Evolutionary conservation across 2,888 invertebrate species (phyloP).

Genomic region (Busseola fusca): DNA sequence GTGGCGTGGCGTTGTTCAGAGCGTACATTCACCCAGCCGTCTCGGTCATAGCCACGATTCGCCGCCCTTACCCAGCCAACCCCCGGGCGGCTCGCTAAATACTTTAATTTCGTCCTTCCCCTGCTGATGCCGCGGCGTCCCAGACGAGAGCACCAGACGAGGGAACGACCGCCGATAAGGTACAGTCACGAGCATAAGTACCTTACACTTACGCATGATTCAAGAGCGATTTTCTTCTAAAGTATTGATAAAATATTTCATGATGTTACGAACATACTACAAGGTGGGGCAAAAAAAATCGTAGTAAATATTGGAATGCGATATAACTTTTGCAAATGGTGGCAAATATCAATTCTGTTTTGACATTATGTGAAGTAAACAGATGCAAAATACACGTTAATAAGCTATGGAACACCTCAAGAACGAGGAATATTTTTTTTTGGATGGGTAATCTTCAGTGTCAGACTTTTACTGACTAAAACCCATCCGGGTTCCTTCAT

Average conservation of each 20-base stretch:
- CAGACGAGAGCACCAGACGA: conserved; percentile 64
- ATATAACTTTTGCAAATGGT: too few species aligned
- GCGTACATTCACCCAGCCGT: conserved; percentile 70
- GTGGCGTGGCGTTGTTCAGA: conserved; percentile 48
- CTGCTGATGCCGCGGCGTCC: conserved; percentile 66
- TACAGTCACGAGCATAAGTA: not conserved
- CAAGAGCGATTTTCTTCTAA: not conserved
- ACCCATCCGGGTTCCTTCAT: too few species aligned
- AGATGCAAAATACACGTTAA: too few species aligned
- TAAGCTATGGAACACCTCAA: too few species aligned
- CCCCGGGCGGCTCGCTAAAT: conserved; percentile 71
- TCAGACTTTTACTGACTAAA: too few species aligned
- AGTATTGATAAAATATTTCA: conserved; percentile 10
- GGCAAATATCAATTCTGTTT: too few species aligned
- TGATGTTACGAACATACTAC: not conserved
- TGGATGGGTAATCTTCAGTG: too few species aligned
- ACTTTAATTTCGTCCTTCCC: conserved; percentile 75
- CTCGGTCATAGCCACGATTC: conserved; percentile 64
- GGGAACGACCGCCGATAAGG: conserved; percentile 60
- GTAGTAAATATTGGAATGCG: too few species aligned
- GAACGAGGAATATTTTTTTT: too few species aligned
- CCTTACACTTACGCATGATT: not conserved
- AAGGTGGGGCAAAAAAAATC: too few species aligned
- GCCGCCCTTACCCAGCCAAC: conserved; percentile 72
- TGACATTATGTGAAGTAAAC: too few species aligned